Evolutionary conservation across 2,888 invertebrate species (phyloP), one percentile per base, ranked within the genome.

Genomic region (Eurois occulta): DNA sequence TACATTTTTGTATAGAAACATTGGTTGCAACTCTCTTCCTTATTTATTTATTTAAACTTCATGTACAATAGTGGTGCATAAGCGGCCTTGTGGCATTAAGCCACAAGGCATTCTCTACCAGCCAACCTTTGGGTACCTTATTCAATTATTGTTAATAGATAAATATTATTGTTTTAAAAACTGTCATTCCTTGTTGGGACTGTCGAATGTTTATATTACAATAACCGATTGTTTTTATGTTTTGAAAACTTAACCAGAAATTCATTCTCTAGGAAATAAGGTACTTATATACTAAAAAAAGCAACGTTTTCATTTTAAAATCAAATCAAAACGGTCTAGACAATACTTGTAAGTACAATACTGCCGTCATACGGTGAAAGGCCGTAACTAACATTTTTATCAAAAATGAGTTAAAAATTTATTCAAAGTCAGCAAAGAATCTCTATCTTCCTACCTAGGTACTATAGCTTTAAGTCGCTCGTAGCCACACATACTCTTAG

Each of bases 151-250:
- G 41, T 65, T 7, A 41, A 28, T 38, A 65, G 41, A n/a, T 65
- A 41, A 13, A 5, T 13, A 41, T 41, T 8, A 41, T 65, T 65
- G 41, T n/a, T 41, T 24, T 28, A 16, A 41, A 41, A 18, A n/a
- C 32, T 21, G 65, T 1, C n/a, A 65, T 65, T 65, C 70, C 35
- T 38, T 24, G 28, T 35, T 21, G 6, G n/a, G 13, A 43, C 28
- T 64, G 41, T 78, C 32, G 38, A 78, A 72, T 78, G 64, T 77
- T 78, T 64, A 24, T 41, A 67, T 58, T 58, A 5, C 1, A 28
- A 16, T 6, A 21, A 4, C 18, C 48, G 2, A 35, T 43, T 18
- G 28, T 35, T 8, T 48, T 60, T 48, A 32, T 41, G 21, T 48
- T 69, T 77, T 71, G 28, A 16, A 28, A 46, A 64, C 13, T 1